Base-by-base conservation (phyloP, 2,797 vertebrate species). In the Ctenosaura bakeri region DNA sequence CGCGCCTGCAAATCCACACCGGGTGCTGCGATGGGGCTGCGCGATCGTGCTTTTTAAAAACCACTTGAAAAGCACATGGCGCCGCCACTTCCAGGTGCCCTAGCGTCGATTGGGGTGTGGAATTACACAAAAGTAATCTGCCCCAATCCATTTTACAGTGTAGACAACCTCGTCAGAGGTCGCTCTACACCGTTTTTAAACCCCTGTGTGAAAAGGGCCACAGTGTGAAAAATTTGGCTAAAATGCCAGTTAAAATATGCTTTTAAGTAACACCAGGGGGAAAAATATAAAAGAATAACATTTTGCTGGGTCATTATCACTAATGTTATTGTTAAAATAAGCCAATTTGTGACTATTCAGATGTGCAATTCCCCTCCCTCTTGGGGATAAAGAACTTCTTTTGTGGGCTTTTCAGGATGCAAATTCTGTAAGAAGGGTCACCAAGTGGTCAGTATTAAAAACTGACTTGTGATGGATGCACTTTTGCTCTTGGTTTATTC, bases 401-500 rank as follows among this genome's bases (percentile, higher is more conserved):
- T 62, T 52, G 4, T 1, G 73, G 8, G 26, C 29, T 29, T 92
- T 90, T 90, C 84, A 92, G 86, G 87, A 69, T 86, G 90, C 91
- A 94, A 80, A 74, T 79, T 94, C 89, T 79, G 82, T 83, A 89
- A 91, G 88, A 91, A 83, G 92, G 50, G 5, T 91, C 83, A 87
- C 74, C 64, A 12, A 86, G 91, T 26, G 92, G 85, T 85, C 52
- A 90, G 59, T 81, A 89, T 93, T 93, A 95, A 95, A 94, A 92
- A 96, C 89, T 91, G 89, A 93, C 92, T 86, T 74, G 91, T 92
- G 91, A 93, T 86, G 87, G 87, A 95, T 92, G 85, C 50, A 85
- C 93, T 94, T 94, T 94, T 93, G 85, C 85, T 91, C 85, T 95
- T 82, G 83, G 46, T 92, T 93, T 82, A 74, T 85, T 92, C 90